A percentile compares a stretch with the other conserved stretches of the same genome.
Conservation (phyloP, 2,113 vertebrate species). For the Vulpes ferrilata region DNA sequence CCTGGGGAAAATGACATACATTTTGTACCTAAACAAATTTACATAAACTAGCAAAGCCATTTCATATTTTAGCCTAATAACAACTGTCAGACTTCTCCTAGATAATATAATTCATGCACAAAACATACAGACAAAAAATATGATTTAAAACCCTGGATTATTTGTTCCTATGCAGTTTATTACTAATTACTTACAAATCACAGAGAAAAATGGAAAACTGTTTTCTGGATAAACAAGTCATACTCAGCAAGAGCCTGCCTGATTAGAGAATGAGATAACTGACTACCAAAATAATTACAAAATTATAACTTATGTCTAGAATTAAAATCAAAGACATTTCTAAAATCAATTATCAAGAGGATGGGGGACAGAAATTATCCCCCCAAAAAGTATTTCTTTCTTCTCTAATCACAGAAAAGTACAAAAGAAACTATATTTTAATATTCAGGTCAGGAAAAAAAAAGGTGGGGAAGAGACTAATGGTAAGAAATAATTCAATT, state of each 20-base stretch:
- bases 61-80: conserved; percentile 66
- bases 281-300: conserved; percentile 38
- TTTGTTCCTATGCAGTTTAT: conserved; percentile 39
- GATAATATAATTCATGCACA: conserved; percentile 40
- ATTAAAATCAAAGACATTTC: conserved; percentile 34
- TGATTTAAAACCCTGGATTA: conserved; percentile 14
- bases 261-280: background rate
- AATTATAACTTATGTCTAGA: background rate
- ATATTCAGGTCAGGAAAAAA: conserved; percentile 36
- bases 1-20: background rate
- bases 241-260: conserved; percentile 5
- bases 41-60: conserved; percentile 36
- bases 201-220: conserved; percentile 8
- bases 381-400: background rate
- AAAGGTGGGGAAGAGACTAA: background rate
- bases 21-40: conserved; percentile 65
- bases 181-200: conserved; percentile 44
- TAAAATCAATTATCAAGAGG: conserved; percentile 30
- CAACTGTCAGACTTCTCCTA: conserved; percentile 41
- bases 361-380: background rate
- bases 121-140: conserved; percentile 58
- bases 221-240: conserved; percentile 53
- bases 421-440: conserved; percentile 38
- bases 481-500: conserved; percentile 19
- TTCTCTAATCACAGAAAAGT: background rate